phyloP scores from a whole-genome alignment of 1,140 invertebrate species.

The Papilio xuthus region DNA sequence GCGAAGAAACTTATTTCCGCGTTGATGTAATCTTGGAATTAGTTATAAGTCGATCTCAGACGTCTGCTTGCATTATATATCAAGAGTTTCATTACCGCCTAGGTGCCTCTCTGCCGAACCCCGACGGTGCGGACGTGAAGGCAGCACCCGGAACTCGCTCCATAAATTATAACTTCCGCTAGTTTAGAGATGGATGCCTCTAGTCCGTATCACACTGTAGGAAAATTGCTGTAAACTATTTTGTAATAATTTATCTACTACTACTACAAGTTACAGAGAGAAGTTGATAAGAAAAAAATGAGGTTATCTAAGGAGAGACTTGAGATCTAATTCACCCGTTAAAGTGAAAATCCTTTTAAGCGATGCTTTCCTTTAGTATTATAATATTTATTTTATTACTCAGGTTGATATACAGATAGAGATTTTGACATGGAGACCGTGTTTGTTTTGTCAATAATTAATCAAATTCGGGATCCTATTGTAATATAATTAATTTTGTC shows the following conservation, averaged over 20 bases:
- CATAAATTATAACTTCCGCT: slow-evolving; percentile 80
- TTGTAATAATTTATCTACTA: not conserved
- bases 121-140: slow-evolving; percentile 52
- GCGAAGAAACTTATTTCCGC: slow-evolving; percentile 40
- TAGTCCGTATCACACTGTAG: slow-evolving; percentile 47
- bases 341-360: too few relatives aligned
- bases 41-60: slow-evolving; percentile 64
- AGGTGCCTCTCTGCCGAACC: slow-evolving; percentile 39
- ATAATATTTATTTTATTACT: too few relatives aligned
- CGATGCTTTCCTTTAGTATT: too few relatives aligned
- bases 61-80: slow-evolving; percentile 70
- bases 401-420: too few relatives aligned
- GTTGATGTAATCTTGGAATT: slow-evolving; percentile 41
- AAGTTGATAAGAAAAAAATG: too few relatives aligned
- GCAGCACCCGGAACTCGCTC: slow-evolving; percentile 65
- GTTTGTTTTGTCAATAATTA: too few relatives aligned
- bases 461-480: too few relatives aligned
- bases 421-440: too few relatives aligned
- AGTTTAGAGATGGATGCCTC: slow-evolving; percentile 70
- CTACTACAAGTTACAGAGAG: too few relatives aligned
- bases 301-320: too few relatives aligned
- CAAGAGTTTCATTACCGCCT: slow-evolving; percentile 66
- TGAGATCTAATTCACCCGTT: too few relatives aligned
- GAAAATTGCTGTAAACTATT: slow-evolving; percentile 40
- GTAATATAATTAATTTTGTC: too few relatives aligned